Evolutionary conservation across 2,888 invertebrate species (phyloP), one percentile per base, ranked within the genome.

Genomic region (Scaptomyza polygonia): DNA sequence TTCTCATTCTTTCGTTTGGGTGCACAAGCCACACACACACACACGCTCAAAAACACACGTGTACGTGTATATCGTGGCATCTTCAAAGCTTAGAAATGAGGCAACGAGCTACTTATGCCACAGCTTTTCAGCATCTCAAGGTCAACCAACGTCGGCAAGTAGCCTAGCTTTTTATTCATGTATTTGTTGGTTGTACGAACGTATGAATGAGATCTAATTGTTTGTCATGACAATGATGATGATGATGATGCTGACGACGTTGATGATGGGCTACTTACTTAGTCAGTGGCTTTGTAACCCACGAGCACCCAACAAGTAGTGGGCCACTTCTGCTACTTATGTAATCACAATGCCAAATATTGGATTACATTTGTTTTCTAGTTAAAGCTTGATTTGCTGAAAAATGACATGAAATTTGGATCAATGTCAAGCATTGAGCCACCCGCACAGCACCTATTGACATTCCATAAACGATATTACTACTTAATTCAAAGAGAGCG

Each of bases 171-270:
- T 82, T 75, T 68, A 59, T 48, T 5, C 32, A 48, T 21, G 34
- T 34, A 12, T 32, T 3, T 9, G 27, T 27, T 5, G 1, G 3
- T 32, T 12, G n/a, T n/a, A 12, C n/a, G 48, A 6, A 48, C 70
- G 70, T 79, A 86, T 82, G 86, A 82, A 82, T 82, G 81, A 77
- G 80, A 82, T 86, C 81, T 73, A 85, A 82, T 82, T 82, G 81
- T 82, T 85, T 67, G 62, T 53, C 74, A 79, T 73, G 76, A 56
- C 44, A 70, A 34, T 57, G 71, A 51, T 61, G 70, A 62, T 55
- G 68, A 68, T 58, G n/a, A n/a, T n/a, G n/a, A n/a, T n/a, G n/a
- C n/a, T n/a, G n/a, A n/a, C 52, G 69, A 69, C 52, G 29, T 16
- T 45, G 71, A 49, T n/a, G n/a, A n/a, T n/a, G n/a, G n/a, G 53